Base-by-base conservation (phyloP, 2,888 invertebrate species). In the Erebia ligea region DNA sequence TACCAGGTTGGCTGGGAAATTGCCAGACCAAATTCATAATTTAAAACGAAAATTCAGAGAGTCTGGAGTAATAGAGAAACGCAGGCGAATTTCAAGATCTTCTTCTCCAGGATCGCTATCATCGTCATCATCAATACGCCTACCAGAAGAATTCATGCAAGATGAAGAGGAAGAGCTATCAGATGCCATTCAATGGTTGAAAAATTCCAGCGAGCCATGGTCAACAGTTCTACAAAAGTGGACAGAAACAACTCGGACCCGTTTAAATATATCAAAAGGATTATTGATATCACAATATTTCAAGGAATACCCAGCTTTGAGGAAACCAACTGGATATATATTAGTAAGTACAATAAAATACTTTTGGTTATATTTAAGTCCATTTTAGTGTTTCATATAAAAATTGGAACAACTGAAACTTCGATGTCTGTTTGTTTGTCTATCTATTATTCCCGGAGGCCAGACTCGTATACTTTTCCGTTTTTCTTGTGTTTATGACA, bases 1-100 rank as follows among this genome's bases (percentile, higher is more conserved):
- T 52, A 52, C 52, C 52, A 52, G 52, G n/a, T 52, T 52, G 52
- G 17, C 52, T 52, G 52, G 52, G n/a, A 52, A 52, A n/a, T 52
- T 52, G 52, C 52, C 52, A 52, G 52, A 52, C n/a, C 52, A 52
- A 52, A 52, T 52, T n/a, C 52, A 52, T n/a, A 52, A 52, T 52
- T 52, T 52, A 52, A 52, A 52, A 52, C 15, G 17, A n/a, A 52
- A 52, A 52, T 52, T n/a, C 8, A 52, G 52, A n/a, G 52, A 52
- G n/a, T 52, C 52, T 52, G 52, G 52, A n/a, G n/a, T 52, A 52
- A 17, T 52, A n/a, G 52, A 52, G n/a, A 52, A 52, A 52, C 52
- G 52, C 15, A 52, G 52, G n/a, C 15, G 52, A 52, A 52, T 52
- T 52, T 52, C 52, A 6, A 52, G 52, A 52, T 52, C 52, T 17